Base-by-base conservation (phyloP, 2,113 vertebrate genomes). In the Cyanoderma ruficeps region DNA sequence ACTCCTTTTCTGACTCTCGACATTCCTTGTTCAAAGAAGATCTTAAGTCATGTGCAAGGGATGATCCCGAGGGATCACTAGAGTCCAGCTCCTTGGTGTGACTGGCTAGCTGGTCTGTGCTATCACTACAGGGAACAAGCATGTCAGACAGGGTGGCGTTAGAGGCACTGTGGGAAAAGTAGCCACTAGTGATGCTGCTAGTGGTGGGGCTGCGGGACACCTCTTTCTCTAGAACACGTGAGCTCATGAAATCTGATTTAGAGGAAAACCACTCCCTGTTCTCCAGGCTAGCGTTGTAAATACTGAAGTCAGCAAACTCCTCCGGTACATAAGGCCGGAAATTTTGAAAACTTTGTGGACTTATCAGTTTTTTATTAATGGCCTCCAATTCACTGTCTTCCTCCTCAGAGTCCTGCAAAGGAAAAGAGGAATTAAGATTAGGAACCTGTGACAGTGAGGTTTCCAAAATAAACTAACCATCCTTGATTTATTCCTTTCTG, bases 131-230 rank as follows among this genome's bases (percentile, higher is more conserved):
- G 55, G 98, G 98, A 96, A 99, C 98, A 59, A 97, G 97, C 97
- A 99, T 97, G 96, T 99, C 99, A 10, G 99, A 99, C 61, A 99
- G 98, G 4, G 99, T 99, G 68, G 98, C 98, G 0, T 98, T 98
- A 88, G 99, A 99, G 98, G 99, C 99, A 98, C 99, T 99, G 97
- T 99, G 99, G 81, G 99, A 99, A 91, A 99, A 99, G 97, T 99
- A 99, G 91, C 99, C 99, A 67, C 99, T 99, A 52, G 99, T 99
- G 92, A 99, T 98, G 82, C 99, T 99, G 98, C 99, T 99, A 94
- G 98, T 98, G 28, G 99, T 99, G 69, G 99, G 99, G 96, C 99
- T 99, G 42, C 99, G 99, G 49, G 99, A 98, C 70, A 98, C 98
- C 72, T 98, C 99, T 69, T 98, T 99, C 88, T 99, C 99, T 46